Conservation (phyloP, 1,140 invertebrate genomes). For the Eupeodes corollae region DNA sequence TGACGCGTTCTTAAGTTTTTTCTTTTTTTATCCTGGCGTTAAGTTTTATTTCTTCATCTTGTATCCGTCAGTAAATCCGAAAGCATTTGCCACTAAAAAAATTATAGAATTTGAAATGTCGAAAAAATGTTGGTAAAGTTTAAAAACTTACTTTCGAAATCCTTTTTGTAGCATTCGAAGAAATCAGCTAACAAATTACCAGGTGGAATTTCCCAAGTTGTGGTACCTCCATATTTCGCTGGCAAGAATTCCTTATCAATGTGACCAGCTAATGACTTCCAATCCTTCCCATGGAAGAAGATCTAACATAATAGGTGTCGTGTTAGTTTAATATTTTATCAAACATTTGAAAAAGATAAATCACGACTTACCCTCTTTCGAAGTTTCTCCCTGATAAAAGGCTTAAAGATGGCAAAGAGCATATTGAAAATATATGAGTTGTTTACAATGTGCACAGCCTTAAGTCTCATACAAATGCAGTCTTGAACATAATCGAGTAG, state of each 20-base stretch:
- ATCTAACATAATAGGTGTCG: conserved; percentile 37
- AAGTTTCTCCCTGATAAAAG: conserved; percentile 55
- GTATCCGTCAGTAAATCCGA: conserved; percentile 26
- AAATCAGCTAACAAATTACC: conserved; percentile 42
- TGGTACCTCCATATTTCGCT: conserved; percentile 53
- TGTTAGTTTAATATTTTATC: background rate
- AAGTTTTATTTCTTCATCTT: conserved; percentile 15
- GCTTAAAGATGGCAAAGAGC: conserved; percentile 64
- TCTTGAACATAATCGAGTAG: conserved; percentile 56
- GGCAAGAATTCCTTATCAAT: conserved; percentile 55
- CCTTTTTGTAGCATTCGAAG: conserved; percentile 42
- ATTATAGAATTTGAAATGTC: background rate
- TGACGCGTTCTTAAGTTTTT: too few relatives aligned
- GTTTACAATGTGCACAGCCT: conserved; percentile 64
- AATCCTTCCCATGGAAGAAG: conserved; percentile 62
- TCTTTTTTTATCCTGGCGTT: too few relatives aligned
- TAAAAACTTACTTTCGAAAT: conserved; percentile 42
- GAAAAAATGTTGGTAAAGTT: background rate
- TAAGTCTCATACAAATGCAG: conserved; percentile 44
- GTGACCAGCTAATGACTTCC: conserved; percentile 48
- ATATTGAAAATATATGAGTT: conserved; percentile 68
- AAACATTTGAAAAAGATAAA: background rate
- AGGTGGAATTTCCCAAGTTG: conserved; percentile 40
- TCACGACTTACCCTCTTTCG: conserved; percentile 42
- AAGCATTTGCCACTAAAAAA: conserved; percentile 25